Percentiles rank a stretch among this genome's conserved stretches.
Evolutionary conservation across 37 sponge, comb jelly and placozoan genomes (phyloP).

Genomic region (Cliona cf. orientalis): DNA sequence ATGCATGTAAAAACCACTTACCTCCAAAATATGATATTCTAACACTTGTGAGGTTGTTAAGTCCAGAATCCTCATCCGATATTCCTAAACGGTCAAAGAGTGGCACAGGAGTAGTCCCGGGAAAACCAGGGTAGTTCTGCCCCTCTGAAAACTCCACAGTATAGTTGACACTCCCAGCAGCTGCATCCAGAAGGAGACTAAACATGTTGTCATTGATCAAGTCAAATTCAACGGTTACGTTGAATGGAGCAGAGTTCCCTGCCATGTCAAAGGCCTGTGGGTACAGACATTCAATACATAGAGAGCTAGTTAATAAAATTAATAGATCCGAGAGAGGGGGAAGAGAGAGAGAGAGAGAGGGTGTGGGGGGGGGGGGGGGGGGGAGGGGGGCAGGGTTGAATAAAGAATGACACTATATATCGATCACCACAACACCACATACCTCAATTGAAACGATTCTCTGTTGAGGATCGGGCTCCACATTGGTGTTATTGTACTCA

Average conservation of each 20-base stretch:
- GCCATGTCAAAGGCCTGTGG: slow-evolving; percentile 41
- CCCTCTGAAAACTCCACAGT: slow-evolving; percentile 5
- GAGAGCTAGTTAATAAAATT: neutral
- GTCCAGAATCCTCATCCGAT: slow-evolving; percentile 40
- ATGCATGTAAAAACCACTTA: no score
- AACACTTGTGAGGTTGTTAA: neutral
- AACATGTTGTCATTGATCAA: slow-evolving; percentile 59
- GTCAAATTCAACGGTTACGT: slow-evolving; percentile 14
- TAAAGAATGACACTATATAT: no score
- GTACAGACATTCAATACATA: neutral
- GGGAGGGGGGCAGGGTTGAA: no score
- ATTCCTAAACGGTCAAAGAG: slow-evolving; percentile 28
- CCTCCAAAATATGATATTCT: slow-evolving; percentile 8
- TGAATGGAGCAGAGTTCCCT: neutral
- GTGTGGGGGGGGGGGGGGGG: neutral
- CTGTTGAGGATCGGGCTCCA: slow-evolving; percentile 23
- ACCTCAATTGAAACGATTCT: slow-evolving; percentile 24
- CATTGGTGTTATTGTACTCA: slow-evolving; percentile 37
- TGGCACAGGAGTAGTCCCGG: slow-evolving; percentile 28
- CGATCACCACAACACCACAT: no score
- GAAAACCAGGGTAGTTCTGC: slow-evolving; percentile 16
- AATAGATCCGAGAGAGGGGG: no score
- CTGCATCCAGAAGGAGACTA: slow-evolving; percentile 35
- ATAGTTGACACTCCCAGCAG: neutral
- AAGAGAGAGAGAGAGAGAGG: neutral